Conservation (phyloP, 2,113 vertebrate genomes). For the Apodemus speciosus region DNA sequence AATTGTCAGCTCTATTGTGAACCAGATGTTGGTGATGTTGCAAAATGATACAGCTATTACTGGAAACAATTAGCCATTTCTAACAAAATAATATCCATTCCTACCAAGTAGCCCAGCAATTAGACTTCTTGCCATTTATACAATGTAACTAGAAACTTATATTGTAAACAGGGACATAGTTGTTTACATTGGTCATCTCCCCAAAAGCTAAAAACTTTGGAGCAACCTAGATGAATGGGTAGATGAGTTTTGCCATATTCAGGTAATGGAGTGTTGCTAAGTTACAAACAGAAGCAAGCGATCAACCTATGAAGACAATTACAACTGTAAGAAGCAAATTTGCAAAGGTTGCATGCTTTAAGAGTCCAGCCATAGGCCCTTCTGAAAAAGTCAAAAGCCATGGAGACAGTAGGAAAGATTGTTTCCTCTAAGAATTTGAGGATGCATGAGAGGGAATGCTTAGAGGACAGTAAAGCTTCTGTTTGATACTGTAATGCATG, state of each 20-base stretch:
- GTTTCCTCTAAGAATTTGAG: not conserved
- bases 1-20: not conserved
- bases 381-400: not conserved
- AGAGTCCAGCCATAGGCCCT: not conserved
- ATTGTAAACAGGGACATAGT: not conserved
- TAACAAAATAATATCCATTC: not conserved
- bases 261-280: not conserved
- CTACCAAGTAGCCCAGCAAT: not conserved
- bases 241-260: not conserved
- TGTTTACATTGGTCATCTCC: conserved; percentile 7
- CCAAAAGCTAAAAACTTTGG: not conserved
- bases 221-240: not conserved
- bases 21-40: not conserved
- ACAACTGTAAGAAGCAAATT: not conserved
- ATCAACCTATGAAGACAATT: not conserved
- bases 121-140: conserved; percentile 19
- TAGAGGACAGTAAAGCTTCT: not conserved
- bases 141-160: not conserved
- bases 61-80: not conserved
- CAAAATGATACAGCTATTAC: not conserved
- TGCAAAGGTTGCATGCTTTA: not conserved
- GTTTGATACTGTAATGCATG: not conserved
- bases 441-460: not conserved
- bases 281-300: not conserved
- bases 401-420: not conserved